Evolutionary conservation across 2,797 vertebrate species (phyloP).

Genomic region (Taenioides sp.): DNA sequence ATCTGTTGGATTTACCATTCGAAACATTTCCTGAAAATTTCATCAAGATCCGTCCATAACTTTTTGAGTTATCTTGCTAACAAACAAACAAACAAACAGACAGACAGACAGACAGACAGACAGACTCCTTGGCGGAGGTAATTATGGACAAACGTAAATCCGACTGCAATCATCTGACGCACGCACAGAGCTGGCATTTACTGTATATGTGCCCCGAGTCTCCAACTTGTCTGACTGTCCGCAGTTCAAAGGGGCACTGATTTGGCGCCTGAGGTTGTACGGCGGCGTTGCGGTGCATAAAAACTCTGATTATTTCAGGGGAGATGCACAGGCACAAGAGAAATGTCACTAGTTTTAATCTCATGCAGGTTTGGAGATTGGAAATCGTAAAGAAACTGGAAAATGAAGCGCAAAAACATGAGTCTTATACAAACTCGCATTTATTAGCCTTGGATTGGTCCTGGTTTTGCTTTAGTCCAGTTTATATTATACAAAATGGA

Average conservation of each 20-base stretch:
- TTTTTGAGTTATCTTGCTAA: too few relatives aligned
- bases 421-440: too few relatives aligned
- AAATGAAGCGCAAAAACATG: slow-evolving; percentile 8
- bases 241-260: slow-evolving; percentile 35
- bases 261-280: slow-evolving; percentile 26
- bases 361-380: slow-evolving; percentile 30
- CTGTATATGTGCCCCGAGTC: slow-evolving; percentile 22
- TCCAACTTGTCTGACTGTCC: slow-evolving; percentile 31
- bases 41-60: too few relatives aligned
- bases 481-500: too few relatives aligned
- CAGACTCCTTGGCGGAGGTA: too few relatives aligned
- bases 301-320: slow-evolving; percentile 26
- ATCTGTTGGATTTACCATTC: too few relatives aligned
- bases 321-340: slow-evolving; percentile 38
- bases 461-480: too few relatives aligned
- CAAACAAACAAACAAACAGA: too few relatives aligned
- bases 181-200: slow-evolving; percentile 31
- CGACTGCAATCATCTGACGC: slow-evolving; percentile 36
- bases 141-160: too few relatives aligned
- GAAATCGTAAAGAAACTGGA: slow-evolving; percentile 1
- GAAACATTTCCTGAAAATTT: too few relatives aligned
- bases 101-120: too few relatives aligned
- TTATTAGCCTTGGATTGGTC: too few relatives aligned
- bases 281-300: slow-evolving; percentile 17
- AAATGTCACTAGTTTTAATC: slow-evolving; percentile 62